Base-by-base conservation (phyloP, 2,888 invertebrate genomes). In the Nephrotoma appendiculata region DNA sequence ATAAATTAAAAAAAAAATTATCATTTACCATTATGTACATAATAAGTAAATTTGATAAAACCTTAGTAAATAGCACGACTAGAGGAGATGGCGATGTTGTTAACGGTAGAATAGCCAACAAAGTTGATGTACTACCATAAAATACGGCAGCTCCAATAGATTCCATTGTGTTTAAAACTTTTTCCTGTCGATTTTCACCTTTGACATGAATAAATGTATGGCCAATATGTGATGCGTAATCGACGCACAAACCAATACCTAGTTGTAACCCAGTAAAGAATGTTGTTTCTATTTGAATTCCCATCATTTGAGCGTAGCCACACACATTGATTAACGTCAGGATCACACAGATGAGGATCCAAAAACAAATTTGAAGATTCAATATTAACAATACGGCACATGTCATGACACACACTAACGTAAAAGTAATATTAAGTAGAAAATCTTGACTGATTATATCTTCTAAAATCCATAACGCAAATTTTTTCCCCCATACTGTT, bases 251-350 rank as follows among this genome's bases (percentile, higher is more conserved):
- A 86, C 97, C 97, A 87, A 96, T 95, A 4, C 96, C 96, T 44
- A 97, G 92, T 89, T 96, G 96, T 11, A 97, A 92, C 43, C 95
- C 96, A 87, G 97, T 96, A 89, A 96, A 96, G 86, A 96, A 95
- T 11, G 95, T 95, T 86, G 96, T 94, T 90, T 97, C 96, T 57
- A 97, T 95, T 3, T 96, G 96, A 90, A 96, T 92, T 5, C 95
- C 96, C 96, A 96, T 96, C 88, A 94, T 93, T 90, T 95, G 95
- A 95, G 96, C 96, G 90, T 94, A 95, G 1, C 96, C 96, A 89
- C 95, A 94, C 9, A 96, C 95, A 89, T 96, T 95, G 0, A 95
- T 92, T 91, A 96, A 93, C 0, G 96, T 96, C 88, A 96, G 91
- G 57, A 96, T 90, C 15, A 96, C 95, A 89, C 96, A 95, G 41